Evolutionary conservation across 2,113 vertebrate species (phyloP), one percentile per base, ranked within the genome.

Genomic region (Uria lomvia): DNA sequence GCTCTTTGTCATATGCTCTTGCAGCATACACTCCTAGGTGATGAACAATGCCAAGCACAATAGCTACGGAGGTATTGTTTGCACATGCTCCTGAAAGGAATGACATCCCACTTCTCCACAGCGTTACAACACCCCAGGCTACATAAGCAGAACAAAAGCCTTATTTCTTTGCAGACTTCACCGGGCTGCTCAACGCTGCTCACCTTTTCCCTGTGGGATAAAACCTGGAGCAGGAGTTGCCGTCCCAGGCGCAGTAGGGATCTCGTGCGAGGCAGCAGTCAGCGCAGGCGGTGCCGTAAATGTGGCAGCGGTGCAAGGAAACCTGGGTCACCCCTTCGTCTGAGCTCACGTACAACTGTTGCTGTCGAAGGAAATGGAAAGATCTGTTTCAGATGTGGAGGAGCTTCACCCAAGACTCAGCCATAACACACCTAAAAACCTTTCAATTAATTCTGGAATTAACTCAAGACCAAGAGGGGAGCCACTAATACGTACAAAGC

Each of bases 201-300:
- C 84, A 99, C 99, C 99, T 99, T 97, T 99, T 99, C 19, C 99
- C 99, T 8, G 98, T 99, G 59, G 99, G 99, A 73, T 99, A 99
- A 96, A 99, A 99, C 81, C 99, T 98, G 20, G 99, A 99, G 97
- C 99, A 99, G 94, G 98, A 98, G 82, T 97, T 98, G n/a, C 99
- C 99, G 12, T 99, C 99, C 99, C 99, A 99, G 88, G 99, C 99
- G 0, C 99, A 99, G 97, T 99, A 99, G 0, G 99, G 99, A 75
- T 99, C 99, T 47, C 99, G 97, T 38, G 99, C 99, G 2, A 99
- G 98, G 97, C 99, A 99, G 98, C 99, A 99, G 97, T 99, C 99
- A 0, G 99, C 99, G 6, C 99, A 99, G 42, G 99, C 99, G 0
- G 98, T 98, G 6, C 99, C 99, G 0, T 99, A 99, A 90, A 99